A percentile compares a stretch with the other conserved stretches of the same genome.
phyloP scores from a whole-genome alignment of 2,888 invertebrate genomes.

The Panopea generosa region DNA sequence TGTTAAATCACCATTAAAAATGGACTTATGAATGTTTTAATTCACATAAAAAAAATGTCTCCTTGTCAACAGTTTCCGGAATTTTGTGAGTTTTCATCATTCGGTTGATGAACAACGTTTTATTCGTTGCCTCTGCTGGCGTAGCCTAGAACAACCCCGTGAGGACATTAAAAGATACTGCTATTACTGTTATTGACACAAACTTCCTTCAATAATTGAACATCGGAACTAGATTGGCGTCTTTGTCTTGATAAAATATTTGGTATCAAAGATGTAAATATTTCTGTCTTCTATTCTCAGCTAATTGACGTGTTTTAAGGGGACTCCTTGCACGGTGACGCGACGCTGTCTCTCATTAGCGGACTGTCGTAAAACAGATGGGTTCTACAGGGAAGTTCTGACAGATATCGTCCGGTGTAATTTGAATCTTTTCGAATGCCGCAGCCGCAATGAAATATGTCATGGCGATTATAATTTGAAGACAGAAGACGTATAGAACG shows the following conservation, averaged over 20 bases:
- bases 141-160: not conserved
- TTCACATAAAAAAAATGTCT: no score
- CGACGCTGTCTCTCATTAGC: conserved; percentile 17
- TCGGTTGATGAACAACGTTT: no score
- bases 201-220: conserved; percentile 56
- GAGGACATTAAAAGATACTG: conserved; percentile 28
- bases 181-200: conserved; percentile 35
- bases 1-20: no score
- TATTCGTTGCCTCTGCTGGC: no score
- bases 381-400: conserved; percentile 13
- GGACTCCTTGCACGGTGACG: conserved; percentile 11
- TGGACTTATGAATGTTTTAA: no score
- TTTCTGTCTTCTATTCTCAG: conserved; percentile 53
- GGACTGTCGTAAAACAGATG: conserved; percentile 27
- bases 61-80: no score
- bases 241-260: conserved; percentile 60
- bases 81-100: no score
- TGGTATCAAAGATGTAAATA: conserved; percentile 61
- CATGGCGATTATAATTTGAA: no score
- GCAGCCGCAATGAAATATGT: no score
- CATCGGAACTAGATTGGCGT: conserved; percentile 56
- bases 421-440: conserved; percentile 13
- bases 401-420: conserved; percentile 24
- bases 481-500: no score
- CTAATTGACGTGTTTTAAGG: conserved; percentile 59